These are phyloP conservation scores for Trichacis sp. DNA, from an alignment of 2,888 invertebrate species.

Conservation along the genomic window DNA sequence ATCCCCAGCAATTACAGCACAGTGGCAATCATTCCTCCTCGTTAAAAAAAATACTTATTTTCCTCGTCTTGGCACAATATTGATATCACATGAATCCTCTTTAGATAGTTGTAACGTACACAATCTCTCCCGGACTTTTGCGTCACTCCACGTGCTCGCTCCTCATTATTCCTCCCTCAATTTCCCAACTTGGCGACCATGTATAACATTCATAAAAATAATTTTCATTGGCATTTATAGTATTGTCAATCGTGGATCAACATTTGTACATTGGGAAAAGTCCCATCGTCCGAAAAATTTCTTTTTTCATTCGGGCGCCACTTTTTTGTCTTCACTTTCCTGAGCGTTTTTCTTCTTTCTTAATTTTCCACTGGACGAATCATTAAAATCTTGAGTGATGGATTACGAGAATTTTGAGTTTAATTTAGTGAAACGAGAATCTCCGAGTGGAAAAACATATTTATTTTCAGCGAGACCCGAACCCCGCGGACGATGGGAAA, in stretches of 20 bases:
- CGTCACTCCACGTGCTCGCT: background rate
- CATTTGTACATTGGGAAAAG: background rate
- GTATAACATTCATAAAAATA: slow-evolving; percentile 8
- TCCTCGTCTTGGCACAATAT: background rate
- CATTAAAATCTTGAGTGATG: too few species aligned
- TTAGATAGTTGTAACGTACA: background rate
- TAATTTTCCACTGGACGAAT: background rate
- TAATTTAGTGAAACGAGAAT: too few species aligned
- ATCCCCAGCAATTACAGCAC: background rate
- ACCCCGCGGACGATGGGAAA: slow-evolving; percentile 51
- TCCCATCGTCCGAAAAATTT: too few species aligned
- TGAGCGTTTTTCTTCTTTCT: too few species aligned
- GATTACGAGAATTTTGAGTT: too few species aligned
- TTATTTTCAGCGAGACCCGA: slow-evolving; percentile 30
- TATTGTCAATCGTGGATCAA: slow-evolving; percentile 23
- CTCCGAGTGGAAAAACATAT: too few species aligned
- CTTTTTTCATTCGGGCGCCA: background rate
- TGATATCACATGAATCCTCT: background rate
- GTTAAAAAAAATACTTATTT: background rate
- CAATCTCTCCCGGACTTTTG: background rate
- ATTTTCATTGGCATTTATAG: slow-evolving; percentile 11
- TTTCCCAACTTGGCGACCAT: background rate
- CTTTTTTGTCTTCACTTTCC: too few species aligned
- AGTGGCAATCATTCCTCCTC: too few species aligned
- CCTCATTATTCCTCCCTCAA: background rate